Percentiles rank a stretch among this genome's conserved stretches.
These are phyloP conservation scores for Channallabes apus DNA, from an alignment of 2,797 vertebrate species.

Conservation along the genomic window DNA sequence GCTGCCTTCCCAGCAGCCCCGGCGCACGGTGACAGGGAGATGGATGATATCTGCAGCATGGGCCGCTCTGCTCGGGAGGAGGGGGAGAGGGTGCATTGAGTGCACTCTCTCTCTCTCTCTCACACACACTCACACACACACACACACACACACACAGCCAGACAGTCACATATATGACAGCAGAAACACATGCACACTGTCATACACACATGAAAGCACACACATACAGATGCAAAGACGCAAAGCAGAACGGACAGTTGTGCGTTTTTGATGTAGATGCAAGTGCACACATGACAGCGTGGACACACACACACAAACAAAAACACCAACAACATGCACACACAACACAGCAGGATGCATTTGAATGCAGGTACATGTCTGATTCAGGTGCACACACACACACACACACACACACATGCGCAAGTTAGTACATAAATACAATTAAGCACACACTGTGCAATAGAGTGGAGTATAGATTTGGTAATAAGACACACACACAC, in stretches of 20 bases:
- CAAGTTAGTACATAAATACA: not conserved
- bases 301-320: conserved; percentile 2
- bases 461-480: not conserved
- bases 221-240: conserved; percentile 45
- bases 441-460: not conserved
- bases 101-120: conserved; percentile 13
- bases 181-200: conserved; percentile 26
- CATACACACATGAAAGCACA: conserved; percentile 22
- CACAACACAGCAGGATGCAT: not conserved
- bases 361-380: not conserved
- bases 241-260: conserved; percentile 35
- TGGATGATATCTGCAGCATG: conserved; percentile 92
- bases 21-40: conserved; percentile 91
- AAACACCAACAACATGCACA: not conserved
- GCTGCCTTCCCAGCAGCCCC: conserved; percentile 88
- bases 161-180: conserved; percentile 18
- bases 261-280: conserved; percentile 28
- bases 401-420: conserved; percentile 14
- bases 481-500: not conserved
- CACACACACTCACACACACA: conserved; percentile 29
- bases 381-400: not conserved
- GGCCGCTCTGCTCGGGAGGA: conserved; percentile 73
- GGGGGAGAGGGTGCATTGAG: conserved; percentile 41
- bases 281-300: conserved; percentile 16
- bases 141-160: conserved; percentile 26